Conservation (phyloP, 53 echinoderm and acorn worm species). For the Antedon mediterranea region DNA sequence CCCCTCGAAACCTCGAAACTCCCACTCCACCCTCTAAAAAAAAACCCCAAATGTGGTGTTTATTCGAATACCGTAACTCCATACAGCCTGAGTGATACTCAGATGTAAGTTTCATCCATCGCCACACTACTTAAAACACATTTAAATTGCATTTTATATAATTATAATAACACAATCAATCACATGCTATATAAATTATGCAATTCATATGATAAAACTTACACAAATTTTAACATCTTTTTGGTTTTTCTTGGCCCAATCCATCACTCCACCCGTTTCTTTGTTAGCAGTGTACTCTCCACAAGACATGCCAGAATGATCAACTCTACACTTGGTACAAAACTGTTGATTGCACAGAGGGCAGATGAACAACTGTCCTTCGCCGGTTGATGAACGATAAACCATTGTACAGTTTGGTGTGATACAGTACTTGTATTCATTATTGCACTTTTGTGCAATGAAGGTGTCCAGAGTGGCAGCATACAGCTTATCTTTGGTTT, state of each 20-base stretch:
- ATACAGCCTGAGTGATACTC: too few species aligned
- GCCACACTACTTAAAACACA: too few species aligned
- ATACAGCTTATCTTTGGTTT: constrained; percentile 5
- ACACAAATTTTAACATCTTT: constrained; percentile 29
- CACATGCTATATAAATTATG: too few species aligned
- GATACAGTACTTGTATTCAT: constrained; percentile 25
- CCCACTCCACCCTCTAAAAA: too few species aligned
- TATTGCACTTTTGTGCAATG: constrained; percentile 32
- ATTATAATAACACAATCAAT: too few species aligned
- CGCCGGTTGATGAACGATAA: constrained; percentile 2
- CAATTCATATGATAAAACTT: neutral
- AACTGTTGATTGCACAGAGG: constrained; percentile 12
- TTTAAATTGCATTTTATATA: too few species aligned
- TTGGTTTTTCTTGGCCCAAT: constrained; percentile 12
- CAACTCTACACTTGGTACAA: constrained; percentile 22
- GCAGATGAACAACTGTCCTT: constrained; percentile 10
- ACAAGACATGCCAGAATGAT: constrained; percentile 11
- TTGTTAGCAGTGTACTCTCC: constrained; percentile 19
- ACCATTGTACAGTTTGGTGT: constrained; percentile 32
- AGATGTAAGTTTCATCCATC: too few species aligned
- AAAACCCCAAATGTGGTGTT: too few species aligned
- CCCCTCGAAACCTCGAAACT: too few species aligned
- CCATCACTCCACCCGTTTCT: constrained; percentile 12
- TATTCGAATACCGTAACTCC: too few species aligned
- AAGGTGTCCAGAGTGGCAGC: constrained; percentile 29